Evolutionary conservation across 2,888 invertebrate genomes (phyloP), one percentile per base, ranked within the genome.

Genomic region (Cordilura impudica): DNA sequence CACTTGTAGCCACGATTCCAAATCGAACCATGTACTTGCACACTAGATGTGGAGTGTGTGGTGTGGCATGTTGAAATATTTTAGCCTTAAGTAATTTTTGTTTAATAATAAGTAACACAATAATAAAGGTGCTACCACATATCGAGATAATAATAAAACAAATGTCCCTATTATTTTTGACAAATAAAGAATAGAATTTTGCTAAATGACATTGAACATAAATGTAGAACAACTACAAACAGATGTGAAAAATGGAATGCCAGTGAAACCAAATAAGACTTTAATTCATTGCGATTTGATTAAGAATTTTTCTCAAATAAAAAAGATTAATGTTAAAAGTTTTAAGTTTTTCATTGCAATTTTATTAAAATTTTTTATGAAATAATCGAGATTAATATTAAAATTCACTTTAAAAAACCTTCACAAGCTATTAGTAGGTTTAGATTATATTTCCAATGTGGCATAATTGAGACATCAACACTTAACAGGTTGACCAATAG

Each of bases 1-100:
- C 77, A 78, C 77, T 72, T 67, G 67, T 72, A 43, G 29, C 77
- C 77, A 78, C 77, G 77, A 77, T 54, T 70, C 1, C 35, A n/a
- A 39, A 39, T n/a, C 35, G 35, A 39, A 1, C n/a, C 2, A 4
- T n/a, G 12, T 39, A 39, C 12, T n/a, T 39, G n/a, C n/a, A 0
- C 4, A 39, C 35, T 39, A 31, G 12, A 31, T 31, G 26, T 19
- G n/a, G 43, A 47, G 19, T 49, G 8, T 10, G 70, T 76, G 63
- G 63, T 58, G 76, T 76, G 76, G 70, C 47, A 72, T 78, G 77
- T 53, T 78, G 77, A 67, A 78, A 78, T 71, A 67, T 72, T 72
- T 78, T 67, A 67, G 72, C 66, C 67, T 67, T 39, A 76, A 76
- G 75, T 56, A 65, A 69, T 70, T 67, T 4, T 47, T 16, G 47